Conservation (phyloP, 2,113 vertebrate genomes). For the Catharus minimus region DNA sequence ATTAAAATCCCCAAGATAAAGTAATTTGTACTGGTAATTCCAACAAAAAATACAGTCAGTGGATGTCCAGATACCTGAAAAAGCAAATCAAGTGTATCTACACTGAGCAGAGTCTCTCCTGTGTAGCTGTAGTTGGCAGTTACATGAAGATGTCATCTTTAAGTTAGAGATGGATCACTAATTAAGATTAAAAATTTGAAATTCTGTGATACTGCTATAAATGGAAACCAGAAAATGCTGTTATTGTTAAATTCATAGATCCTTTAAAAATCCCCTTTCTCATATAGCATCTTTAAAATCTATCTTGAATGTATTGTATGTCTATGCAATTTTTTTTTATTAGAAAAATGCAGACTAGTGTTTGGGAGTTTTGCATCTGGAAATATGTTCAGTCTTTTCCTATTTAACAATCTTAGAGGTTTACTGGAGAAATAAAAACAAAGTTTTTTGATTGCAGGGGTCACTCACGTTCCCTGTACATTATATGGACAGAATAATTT, state of each 20-base stretch:
- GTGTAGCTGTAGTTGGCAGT: not conserved
- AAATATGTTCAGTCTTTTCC: not conserved
- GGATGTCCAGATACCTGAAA: not conserved
- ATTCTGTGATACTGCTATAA: not conserved
- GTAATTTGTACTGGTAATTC: not conserved
- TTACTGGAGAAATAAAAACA: not conserved
- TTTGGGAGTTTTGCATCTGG: not conserved
- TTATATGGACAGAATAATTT: not conserved
- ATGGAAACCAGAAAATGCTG: not conserved
- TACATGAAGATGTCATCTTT: not conserved
- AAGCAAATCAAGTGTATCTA: not conserved
- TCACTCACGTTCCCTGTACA: not conserved
- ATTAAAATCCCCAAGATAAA: not conserved
- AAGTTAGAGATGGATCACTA: not conserved
- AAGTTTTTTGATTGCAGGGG: not conserved
- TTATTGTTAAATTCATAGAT: not conserved
- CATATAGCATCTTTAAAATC: not conserved
- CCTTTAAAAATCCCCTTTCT: not conserved
- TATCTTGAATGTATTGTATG: not conserved
- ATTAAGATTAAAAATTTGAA: not conserved
- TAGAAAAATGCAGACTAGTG: not conserved
- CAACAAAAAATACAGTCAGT: not conserved
- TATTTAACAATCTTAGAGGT: not conserved
- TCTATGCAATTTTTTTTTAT: not conserved
- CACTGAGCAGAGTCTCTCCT: not conserved